Evolutionary conservation across 1,140 invertebrate genomes (phyloP).

Genomic region (Cylas formicarius): DNA sequence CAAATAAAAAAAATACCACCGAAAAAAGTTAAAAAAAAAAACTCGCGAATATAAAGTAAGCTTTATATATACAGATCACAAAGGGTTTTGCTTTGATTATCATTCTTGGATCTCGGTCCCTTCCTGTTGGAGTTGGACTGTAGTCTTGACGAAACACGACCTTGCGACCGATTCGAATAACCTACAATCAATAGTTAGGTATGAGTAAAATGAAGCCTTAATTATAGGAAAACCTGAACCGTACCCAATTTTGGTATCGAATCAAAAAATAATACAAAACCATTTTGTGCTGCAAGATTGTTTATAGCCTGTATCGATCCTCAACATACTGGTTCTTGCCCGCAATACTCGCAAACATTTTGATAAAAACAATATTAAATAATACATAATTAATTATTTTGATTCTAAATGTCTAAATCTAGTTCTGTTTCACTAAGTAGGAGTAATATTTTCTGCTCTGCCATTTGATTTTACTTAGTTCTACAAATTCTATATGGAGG

Average conservation of each 20-base stretch:
- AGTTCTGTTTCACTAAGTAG: too few species aligned
- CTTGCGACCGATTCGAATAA: conserved; percentile 90
- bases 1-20: conserved; percentile 18
- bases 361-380: too few species aligned
- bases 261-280: neutral
- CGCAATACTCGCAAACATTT: too few species aligned
- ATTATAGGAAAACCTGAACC: too few species aligned
- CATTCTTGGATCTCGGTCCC: conserved; percentile 53
- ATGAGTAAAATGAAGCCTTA: too few species aligned
- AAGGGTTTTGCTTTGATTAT: conserved; percentile 43
- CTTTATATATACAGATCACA: conserved; percentile 31
- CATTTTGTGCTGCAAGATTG: neutral
- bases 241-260: too few species aligned
- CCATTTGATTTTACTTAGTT: too few species aligned
- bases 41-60: conserved; percentile 24
- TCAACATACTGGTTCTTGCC: too few species aligned
- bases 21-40: conserved; percentile 23
- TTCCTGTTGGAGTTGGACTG: conserved; percentile 47
- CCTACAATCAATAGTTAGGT: conserved; percentile 54
- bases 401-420: too few species aligned
- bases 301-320: neutral
- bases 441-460: too few species aligned
- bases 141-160: conserved; percentile 82
- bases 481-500: too few species aligned
- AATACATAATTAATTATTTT: too few species aligned